Percentiles rank a stretch among this genome's conserved stretches.
Evolutionary conservation across 2,113 vertebrate species (phyloP).

Genomic region (Motacilla alba): DNA sequence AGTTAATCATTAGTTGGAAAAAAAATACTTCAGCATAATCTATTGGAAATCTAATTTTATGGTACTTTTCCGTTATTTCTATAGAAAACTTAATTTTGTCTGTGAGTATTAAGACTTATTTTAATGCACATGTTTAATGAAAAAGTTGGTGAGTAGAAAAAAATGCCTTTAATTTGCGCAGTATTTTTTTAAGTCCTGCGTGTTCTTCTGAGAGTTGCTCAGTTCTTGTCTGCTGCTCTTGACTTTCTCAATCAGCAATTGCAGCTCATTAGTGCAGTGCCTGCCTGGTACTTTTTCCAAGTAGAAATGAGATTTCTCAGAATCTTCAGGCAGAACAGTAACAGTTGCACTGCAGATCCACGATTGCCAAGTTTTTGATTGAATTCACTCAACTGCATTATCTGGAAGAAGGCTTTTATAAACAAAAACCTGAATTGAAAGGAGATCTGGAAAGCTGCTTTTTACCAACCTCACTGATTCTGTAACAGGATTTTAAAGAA

Average conservation of each 20-base stretch:
- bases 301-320: background rate
- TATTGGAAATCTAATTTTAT: background rate
- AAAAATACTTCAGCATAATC: background rate
- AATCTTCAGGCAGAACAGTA: background rate
- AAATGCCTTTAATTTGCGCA: background rate
- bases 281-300: background rate
- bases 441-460: background rate
- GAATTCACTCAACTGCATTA: background rate
- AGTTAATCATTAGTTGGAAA: background rate
- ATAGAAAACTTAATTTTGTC: background rate
- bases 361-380: background rate
- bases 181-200: background rate
- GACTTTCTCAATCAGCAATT: background rate
- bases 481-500: background rate
- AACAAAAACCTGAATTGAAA: background rate
- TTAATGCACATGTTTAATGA: background rate
- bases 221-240: background rate
- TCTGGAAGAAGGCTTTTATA: background rate
- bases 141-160: background rate
- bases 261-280: background rate
- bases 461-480: background rate
- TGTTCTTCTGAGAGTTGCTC: background rate
- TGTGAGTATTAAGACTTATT: background rate
- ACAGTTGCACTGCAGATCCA: background rate
- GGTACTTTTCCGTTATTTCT: background rate